A percentile compares a stretch with the other conserved stretches of the same genome.
Evolutionary conservation across 2,797 vertebrate species (phyloP).

Genomic region (Erpetoichthys calabaricus): DNA sequence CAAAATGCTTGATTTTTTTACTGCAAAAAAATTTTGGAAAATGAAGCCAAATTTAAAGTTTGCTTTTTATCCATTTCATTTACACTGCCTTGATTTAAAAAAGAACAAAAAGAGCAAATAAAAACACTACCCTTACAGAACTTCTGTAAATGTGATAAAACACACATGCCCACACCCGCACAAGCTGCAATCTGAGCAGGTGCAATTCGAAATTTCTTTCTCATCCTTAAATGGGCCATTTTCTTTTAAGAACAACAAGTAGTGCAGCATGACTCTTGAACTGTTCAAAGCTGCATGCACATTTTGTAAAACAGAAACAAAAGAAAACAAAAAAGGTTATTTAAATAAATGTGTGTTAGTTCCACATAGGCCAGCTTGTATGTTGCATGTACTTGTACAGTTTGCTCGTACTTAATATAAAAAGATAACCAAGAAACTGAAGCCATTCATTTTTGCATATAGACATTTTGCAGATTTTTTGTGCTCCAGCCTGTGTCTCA

Average conservation of each 20-base stretch:
- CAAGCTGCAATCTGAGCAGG: constrained; percentile 52
- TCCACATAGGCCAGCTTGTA: constrained; percentile 93
- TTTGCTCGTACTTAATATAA: constrained; percentile 96
- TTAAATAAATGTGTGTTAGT: constrained; percentile 82
- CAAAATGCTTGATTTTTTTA: constrained; percentile 83
- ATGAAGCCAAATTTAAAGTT: constrained; percentile 46
- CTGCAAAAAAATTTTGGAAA: constrained; percentile 64
- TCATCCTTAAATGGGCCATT: constrained; percentile 56
- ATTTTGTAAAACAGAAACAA: constrained; percentile 71
- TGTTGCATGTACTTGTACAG: constrained; percentile 99
- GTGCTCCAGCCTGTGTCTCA: constrained; percentile 54
- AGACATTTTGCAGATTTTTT: constrained; percentile 72
- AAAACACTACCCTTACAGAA: constrained; percentile 54
- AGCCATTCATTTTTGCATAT: constrained; percentile 85
- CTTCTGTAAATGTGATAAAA: constrained; percentile 59
- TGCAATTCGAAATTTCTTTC: constrained; percentile 44
- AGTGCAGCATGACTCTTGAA: constrained; percentile 84
- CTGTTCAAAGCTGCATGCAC: constrained; percentile 91
- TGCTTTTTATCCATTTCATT: constrained; percentile 51
- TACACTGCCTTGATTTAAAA: constrained; percentile 43
- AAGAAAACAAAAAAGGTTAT: constrained; percentile 51
- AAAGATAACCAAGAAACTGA: constrained; percentile 82
- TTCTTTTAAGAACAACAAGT: constrained; percentile 57
- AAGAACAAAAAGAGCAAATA: constrained; percentile 22
- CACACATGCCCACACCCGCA: too few species aligned